Base-by-base conservation (phyloP, 2,888 invertebrate genomes). In the Volucella zonaria region DNA sequence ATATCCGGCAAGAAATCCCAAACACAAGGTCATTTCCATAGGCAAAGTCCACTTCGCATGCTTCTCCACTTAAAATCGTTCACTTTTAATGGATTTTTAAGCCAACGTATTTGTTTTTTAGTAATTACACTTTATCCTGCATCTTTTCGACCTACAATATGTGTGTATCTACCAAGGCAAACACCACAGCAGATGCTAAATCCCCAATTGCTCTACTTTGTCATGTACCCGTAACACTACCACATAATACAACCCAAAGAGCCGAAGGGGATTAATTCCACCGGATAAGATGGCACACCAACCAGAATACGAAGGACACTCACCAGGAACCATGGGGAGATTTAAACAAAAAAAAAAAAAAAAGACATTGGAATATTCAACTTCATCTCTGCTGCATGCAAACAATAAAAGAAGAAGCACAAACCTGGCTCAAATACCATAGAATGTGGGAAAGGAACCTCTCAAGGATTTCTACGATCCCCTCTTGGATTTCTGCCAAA, bases 201-300 rank as follows among this genome's bases (percentile, higher is more conserved):
- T 58, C 51, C 49, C 15, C 40, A 18, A 71, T 71, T 66, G 31
- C 40, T 42, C 54, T 59, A 71, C 45, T 59, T 73, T 71, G 49
- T 66, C 78, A 79, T 54, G 51, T 38, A 31, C 6, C 31, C 31
- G 31, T 31, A 66, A 52, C 58, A 52, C 45, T 42, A 62, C 14
- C 56, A 62, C 38, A 66, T 15, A 51, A 56, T 4, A 11, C 18
- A 31, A 38, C 38, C 52, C 3, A 43, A 51, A 66, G 9, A 10
- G 52, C 66, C 58, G 76, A 42, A 64, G 70, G 54, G 76, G 49
- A 76, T 81, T 71, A 62, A 68, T 68, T 68, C 64, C 43, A 3
- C 67, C 14, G 49, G 31, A 74, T 68, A 61, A 77, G 18, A 61
- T 47, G 62, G 43, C 43, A 45, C 23, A 59, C 49, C 40, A 49